These are phyloP conservation scores for Lerema accius DNA, from an alignment of 1,140 invertebrate species.

Conservation along the genomic window DNA sequence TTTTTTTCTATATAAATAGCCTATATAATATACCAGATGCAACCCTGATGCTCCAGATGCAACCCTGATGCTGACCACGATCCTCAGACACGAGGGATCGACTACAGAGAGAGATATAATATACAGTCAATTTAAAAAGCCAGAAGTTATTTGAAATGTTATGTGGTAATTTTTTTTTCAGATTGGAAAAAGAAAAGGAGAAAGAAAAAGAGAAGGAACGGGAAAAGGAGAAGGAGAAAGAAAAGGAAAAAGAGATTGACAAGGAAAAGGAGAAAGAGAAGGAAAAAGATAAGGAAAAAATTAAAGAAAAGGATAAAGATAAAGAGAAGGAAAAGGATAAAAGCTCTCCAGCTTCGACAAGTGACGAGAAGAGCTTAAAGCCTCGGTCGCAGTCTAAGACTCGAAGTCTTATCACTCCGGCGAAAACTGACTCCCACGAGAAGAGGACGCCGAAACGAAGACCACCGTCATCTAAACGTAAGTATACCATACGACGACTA, in stretches of 20 bases:
- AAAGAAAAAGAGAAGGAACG: constrained; percentile 48
- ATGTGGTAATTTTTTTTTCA: too few relatives aligned
- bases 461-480: constrained; percentile 64
- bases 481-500: too few relatives aligned
- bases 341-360: constrained; percentile 45
- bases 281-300: constrained; percentile 64
- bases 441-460: constrained; percentile 68
- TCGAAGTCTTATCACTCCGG: constrained; percentile 48
- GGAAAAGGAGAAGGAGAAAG: constrained; percentile 41
- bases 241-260: constrained; percentile 55
- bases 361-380: constrained; percentile 66
- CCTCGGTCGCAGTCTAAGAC: constrained; percentile 70
- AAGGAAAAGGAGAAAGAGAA: constrained; percentile 67
- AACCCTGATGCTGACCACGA: too few relatives aligned
- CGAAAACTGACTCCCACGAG: constrained; percentile 65
- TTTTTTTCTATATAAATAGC: too few relatives aligned
- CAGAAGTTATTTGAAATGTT: too few relatives aligned
- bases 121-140: too few relatives aligned
- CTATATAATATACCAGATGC: too few relatives aligned
- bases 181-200: constrained; percentile 65
- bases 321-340: constrained; percentile 57
- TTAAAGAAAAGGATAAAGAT: constrained; percentile 59
- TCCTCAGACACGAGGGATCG: too few relatives aligned
- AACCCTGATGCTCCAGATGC: too few relatives aligned
- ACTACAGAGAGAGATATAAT: too few relatives aligned